Conservation (phyloP, 23 tunicate genomes). For the Diplosoma virens region DNA sequence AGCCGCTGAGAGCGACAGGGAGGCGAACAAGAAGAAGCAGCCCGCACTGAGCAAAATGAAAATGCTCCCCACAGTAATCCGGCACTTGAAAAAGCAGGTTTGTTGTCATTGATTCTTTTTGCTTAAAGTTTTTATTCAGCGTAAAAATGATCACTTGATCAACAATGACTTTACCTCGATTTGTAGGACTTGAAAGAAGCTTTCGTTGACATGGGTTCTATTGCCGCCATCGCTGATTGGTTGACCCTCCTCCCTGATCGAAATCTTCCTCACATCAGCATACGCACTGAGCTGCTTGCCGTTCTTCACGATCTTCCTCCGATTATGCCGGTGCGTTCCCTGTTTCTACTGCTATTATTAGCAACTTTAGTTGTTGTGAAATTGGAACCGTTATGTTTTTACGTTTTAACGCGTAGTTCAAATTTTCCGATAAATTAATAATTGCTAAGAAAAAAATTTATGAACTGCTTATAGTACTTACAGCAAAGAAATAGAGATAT, state of each 20-base stretch:
- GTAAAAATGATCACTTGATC: too few species aligned
- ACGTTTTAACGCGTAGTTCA: too few species aligned
- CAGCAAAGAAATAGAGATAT: too few species aligned
- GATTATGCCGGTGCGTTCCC: conserved; percentile 75
- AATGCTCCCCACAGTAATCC: conserved; percentile 68
- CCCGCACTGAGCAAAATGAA: conserved; percentile 73
- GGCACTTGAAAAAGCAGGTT: conserved; percentile 89
- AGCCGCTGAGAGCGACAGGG: conserved; percentile 92
- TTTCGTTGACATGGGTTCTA: conserved; percentile 89
- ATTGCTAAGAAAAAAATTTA: too few species aligned
- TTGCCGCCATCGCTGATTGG: conserved; percentile 96
- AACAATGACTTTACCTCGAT: too few species aligned
- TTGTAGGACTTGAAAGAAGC: conserved; percentile 86
- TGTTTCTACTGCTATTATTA: too few species aligned
- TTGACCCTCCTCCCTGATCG: conserved; percentile 73
- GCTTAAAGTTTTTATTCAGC: too few species aligned
- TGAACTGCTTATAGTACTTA: too few species aligned
- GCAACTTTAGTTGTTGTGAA: too few species aligned
- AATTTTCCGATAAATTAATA: too few species aligned
- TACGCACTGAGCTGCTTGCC: conserved; percentile 77
- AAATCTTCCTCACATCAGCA: conserved; percentile 80
- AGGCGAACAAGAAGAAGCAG: conserved; percentile 49
- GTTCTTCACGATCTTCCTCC: conserved; percentile 71
- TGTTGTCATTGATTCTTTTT: too few species aligned
- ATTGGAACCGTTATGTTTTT: too few species aligned